Evolutionary conservation across 2,888 invertebrate species (phyloP).

Genomic region (Lithosia quadra): DNA sequence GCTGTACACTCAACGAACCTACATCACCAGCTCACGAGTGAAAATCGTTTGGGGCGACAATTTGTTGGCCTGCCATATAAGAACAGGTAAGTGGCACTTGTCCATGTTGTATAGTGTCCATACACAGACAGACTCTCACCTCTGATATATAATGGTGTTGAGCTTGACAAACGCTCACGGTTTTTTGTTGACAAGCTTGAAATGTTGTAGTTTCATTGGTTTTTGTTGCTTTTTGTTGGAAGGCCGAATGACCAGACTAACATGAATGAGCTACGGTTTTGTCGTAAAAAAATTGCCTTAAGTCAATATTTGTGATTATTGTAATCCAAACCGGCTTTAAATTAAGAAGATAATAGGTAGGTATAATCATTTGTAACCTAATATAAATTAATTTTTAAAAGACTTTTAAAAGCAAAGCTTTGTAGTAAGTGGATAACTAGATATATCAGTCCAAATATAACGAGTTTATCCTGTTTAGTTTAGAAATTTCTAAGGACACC

Average conservation of each 20-base stretch:
- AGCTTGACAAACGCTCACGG: conserved; percentile 35
- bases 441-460: too few species aligned
- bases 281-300: background rate
- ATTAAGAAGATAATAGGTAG: too few species aligned
- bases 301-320: background rate
- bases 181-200: conserved; percentile 48
- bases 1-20: conserved; percentile 6
- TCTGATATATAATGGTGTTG: conserved; percentile 35
- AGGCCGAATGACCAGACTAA: background rate
- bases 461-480: too few species aligned
- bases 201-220: conserved; percentile 41
- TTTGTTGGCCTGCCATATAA: conserved; percentile 57
- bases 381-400: too few species aligned
- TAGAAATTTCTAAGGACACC: too few species aligned
- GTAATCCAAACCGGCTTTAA: too few species aligned
- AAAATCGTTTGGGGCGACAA: conserved; percentile 54
- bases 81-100: conserved; percentile 48
- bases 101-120: conserved; percentile 27
- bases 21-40: conserved; percentile 36
- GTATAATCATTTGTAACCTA: too few species aligned
- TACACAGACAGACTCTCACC: conserved; percentile 50
- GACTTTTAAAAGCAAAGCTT: too few species aligned
- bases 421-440: too few species aligned
- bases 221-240: background rate
- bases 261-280: background rate